Conservation (phyloP, 2,113 vertebrate genomes). For the Geothlypis trichas region DNA sequence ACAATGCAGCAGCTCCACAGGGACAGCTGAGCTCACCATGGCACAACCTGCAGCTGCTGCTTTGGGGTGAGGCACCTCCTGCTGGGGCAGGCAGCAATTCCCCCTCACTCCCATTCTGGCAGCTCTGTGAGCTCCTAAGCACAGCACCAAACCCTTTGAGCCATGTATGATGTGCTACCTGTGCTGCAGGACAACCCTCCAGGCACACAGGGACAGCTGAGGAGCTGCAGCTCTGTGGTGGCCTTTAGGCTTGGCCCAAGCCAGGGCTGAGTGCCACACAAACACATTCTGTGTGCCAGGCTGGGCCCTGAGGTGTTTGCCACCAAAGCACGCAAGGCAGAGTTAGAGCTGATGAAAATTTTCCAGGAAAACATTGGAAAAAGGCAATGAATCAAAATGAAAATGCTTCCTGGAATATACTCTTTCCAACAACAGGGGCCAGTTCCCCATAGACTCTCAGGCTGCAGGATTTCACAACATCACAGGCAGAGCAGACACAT, state of each 20-base stretch:
- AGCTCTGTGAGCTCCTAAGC: neutral
- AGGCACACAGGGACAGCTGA: neutral
- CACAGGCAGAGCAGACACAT: neutral
- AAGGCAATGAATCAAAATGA: neutral
- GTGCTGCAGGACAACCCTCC: neutral
- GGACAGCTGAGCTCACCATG: neutral
- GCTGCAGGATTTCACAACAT: neutral
- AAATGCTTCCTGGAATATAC: neutral
- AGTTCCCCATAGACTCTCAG: neutral
- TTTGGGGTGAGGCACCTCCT: neutral
- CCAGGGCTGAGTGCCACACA: neutral
- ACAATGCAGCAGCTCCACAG: neutral
- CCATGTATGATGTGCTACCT: neutral
- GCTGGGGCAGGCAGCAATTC: neutral
- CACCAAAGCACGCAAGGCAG: neutral
- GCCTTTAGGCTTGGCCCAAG: neutral
- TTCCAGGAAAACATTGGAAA: neutral
- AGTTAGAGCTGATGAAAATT: neutral
- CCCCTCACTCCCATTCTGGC: neutral
- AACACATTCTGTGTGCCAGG: neutral
- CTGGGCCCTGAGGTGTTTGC: neutral
- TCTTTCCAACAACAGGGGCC: neutral
- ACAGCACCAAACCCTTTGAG: neutral
- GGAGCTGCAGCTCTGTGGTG: neutral
- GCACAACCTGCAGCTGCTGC: neutral